Evolutionary conservation across 2,113 vertebrate species (phyloP), one percentile per base, ranked within the genome.

Genomic region (Scortum barcoo): DNA sequence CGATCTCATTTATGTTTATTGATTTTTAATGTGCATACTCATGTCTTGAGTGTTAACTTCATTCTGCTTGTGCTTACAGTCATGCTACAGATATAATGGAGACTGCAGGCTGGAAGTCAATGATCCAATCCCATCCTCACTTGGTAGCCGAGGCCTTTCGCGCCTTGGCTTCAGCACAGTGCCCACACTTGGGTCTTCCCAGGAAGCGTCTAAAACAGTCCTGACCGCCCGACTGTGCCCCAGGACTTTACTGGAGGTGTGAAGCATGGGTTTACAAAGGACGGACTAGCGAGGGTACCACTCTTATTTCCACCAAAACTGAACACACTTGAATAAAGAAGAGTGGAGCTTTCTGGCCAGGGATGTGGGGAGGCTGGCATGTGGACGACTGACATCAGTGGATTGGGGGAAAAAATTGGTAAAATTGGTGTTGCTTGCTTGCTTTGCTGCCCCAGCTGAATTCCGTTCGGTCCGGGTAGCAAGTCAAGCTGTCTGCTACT

Each of bases 51-150:
- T 72, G 76, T 79, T 91, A 80, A 93, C 84, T 71, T 86, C 54
- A 28, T 89, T 89, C 57, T 76, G 53, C 76, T 61, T 96, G 86
- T 95, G 90, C 94, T 97, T 96, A 87, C 96, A 99, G 98, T 94
- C 97, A 99, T 94, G 96, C 97, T 80, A 94, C 97, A 62, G 98
- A 99, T 88, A 97, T 99, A 94, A 99, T 99, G 97, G 98, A 99
- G 94, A 99, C 98, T 50, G 96, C 97, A 66, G 98, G 98, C 89
- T 99, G 97, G 97, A 99, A 99, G 95, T 98, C 98, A 92, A 99
- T 99, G 98, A 97, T 99, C 96, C 97, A 98, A 86, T 99, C 98
- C 89, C 98, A 99, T 93, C 98, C 98, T 93, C 98, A 99, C 93
- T 96, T 99, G 95, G 98, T 99, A 90, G 98, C 98, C 76, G 98